Percentiles rank a stretch among this genome's conserved stretches.
Evolutionary conservation across 1,140 invertebrate genomes (phyloP).

Genomic region (Tetranychus cinnabarinus): DNA sequence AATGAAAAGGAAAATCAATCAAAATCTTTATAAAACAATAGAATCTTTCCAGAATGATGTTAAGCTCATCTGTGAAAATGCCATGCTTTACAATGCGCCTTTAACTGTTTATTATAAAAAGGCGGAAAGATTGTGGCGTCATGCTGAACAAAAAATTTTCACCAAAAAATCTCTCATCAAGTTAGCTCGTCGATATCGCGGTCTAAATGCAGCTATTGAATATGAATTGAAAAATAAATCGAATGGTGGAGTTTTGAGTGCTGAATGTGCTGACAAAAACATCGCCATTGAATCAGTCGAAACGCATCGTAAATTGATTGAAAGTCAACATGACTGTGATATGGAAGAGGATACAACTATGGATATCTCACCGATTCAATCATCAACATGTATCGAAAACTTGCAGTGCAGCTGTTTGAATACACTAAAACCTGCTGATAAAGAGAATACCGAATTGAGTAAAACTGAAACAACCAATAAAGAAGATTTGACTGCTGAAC

Average conservation of each 20-base stretch:
- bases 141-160: conserved; percentile 35
- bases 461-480: conserved; percentile 16
- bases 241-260: no score
- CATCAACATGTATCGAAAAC: conserved; percentile 23
- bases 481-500: conserved; percentile 50
- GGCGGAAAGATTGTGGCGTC: conserved; percentile 60
- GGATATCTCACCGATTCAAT: background rate
- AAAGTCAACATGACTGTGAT: conserved; percentile 57
- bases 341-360: conserved; percentile 26
- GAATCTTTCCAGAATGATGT: conserved; percentile 22
- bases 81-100: conserved; percentile 82
- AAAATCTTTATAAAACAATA: conserved; percentile 42
- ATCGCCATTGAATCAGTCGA: no score
- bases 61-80: conserved; percentile 85
- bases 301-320: no score
- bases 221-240: no score
- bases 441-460: background rate
- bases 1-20: conserved; percentile 76
- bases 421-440: background rate
- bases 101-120: conserved; percentile 92
- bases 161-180: background rate
- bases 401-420: background rate
- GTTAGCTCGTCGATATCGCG: conserved; percentile 15
- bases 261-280: no score
- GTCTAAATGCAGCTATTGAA: conserved; percentile 33